These are phyloP conservation scores for Hydriomena furcata DNA, from an alignment of 2,888 invertebrate genomes.

Conservation along the genomic window DNA sequence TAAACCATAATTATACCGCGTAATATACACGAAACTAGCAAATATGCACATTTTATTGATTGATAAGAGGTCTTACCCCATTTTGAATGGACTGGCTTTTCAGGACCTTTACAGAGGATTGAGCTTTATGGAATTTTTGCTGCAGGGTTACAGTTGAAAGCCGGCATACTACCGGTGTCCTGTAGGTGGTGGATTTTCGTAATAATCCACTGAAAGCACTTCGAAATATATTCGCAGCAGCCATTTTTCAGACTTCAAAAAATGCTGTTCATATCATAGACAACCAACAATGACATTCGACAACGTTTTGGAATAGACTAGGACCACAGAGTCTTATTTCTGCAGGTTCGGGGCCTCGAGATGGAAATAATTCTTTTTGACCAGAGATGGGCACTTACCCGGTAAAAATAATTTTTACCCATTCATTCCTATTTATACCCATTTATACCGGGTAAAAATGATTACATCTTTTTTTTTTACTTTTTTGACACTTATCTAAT, in stretches of 20 bases:
- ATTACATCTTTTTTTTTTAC: too few species aligned
- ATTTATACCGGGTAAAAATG: too few species aligned
- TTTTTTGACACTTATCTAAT: too few species aligned
- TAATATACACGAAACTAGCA: not conserved
- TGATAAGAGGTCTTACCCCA: conserved; percentile 61
- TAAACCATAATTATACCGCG: not conserved
- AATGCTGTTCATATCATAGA: conserved; percentile 35
- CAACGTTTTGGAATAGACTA: too few species aligned
- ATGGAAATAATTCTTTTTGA: too few species aligned
- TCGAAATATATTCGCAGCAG: conserved; percentile 74
- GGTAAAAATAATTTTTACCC: too few species aligned
- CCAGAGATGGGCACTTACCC: too few species aligned
- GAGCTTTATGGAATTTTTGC: conserved; percentile 65
- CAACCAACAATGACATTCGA: conserved; percentile 18
- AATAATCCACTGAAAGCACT: conserved; percentile 75
- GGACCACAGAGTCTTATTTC: too few species aligned
- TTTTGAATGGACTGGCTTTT: conserved; percentile 55
- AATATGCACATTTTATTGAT: conserved; percentile 48
- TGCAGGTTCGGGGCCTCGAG: too few species aligned
- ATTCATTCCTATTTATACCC: too few species aligned
- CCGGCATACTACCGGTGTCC: conserved; percentile 70
- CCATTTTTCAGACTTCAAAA: conserved; percentile 70
- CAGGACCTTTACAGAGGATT: conserved; percentile 51
- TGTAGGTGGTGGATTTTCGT: conserved; percentile 67
- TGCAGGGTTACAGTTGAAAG: conserved; percentile 68